A percentile compares a stretch with the other conserved stretches of the same genome.
These are phyloP conservation scores for Vulpes vulpes DNA, from an alignment of 2,113 vertebrate species.

Conservation along the genomic window DNA sequence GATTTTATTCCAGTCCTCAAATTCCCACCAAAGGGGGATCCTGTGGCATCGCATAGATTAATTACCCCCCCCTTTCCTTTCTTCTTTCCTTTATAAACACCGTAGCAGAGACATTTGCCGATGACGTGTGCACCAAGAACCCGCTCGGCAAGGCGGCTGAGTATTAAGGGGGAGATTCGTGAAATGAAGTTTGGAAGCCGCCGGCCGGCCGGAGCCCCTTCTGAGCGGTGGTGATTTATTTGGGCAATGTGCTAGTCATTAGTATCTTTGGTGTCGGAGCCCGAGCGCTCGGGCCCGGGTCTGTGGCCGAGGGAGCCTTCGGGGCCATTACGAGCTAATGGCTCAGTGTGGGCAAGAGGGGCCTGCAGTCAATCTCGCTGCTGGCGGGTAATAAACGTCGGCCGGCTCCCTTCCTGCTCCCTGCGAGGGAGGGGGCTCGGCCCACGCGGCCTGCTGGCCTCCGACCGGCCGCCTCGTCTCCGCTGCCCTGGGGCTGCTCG, in stretches of 20 bases:
- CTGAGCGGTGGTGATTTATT: constrained; percentile 72
- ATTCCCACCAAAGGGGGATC: neutral
- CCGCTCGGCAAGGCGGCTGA: constrained; percentile 23
- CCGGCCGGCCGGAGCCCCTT: constrained; percentile 42
- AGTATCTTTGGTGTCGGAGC: constrained; percentile 57
- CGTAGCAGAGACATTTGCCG: neutral
- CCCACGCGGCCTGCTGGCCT: neutral
- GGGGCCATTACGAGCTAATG: constrained; percentile 70
- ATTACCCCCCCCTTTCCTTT: neutral
- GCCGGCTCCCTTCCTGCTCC: constrained; percentile 64
- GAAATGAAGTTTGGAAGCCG: constrained; percentile 70
- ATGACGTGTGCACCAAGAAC: constrained; percentile 31
- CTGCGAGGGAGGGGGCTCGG: neutral
- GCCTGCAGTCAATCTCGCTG: constrained; percentile 64
- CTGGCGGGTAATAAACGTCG: constrained; percentile 56
- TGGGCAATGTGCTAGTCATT: constrained; percentile 64
- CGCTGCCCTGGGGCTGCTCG: neutral
- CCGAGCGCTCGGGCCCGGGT: constrained; percentile 30
- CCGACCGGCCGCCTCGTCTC: neutral
- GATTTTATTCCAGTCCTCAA: neutral
- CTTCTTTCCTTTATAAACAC: neutral
- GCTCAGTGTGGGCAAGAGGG: constrained; percentile 63
- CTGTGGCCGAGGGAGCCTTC: constrained; percentile 69
- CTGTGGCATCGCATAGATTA: neutral
- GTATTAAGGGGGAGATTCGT: constrained; percentile 60